phyloP scores from a whole-genome alignment of 1,140 invertebrate species.

The Theocolax elegans region DNA sequence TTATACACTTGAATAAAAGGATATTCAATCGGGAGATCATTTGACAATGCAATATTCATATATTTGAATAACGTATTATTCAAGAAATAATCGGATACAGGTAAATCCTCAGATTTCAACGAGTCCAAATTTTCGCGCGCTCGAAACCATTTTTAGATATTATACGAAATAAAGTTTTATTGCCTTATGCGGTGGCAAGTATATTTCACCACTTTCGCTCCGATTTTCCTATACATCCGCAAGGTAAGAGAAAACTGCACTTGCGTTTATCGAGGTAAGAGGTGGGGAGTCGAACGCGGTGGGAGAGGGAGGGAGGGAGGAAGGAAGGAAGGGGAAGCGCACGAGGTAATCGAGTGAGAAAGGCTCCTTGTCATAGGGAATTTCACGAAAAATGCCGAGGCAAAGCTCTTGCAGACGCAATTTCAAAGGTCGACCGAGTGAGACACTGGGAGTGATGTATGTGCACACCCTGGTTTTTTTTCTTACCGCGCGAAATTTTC shows the following conservation, averaged over 20 bases:
- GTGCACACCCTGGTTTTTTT: too few relatives aligned
- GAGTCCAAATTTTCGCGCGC: too few relatives aligned
- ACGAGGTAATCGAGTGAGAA: slow-evolving; percentile 21
- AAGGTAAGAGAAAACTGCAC: not conserved
- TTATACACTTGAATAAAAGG: too few relatives aligned
- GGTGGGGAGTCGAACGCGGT: not conserved
- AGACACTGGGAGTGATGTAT: not conserved
- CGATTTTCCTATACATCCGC: not conserved
- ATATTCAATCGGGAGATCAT: too few relatives aligned
- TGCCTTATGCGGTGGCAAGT: too few relatives aligned
- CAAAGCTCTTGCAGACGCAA: not conserved
- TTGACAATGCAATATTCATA: too few relatives aligned
- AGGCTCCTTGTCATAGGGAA: slow-evolving; percentile 7
- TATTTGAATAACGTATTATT: too few relatives aligned
- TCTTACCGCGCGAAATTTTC: too few relatives aligned
- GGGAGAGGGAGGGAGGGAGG: not conserved
- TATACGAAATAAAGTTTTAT: slow-evolving; percentile 15
- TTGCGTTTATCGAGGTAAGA: too few relatives aligned
- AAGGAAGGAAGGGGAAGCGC: not conserved
- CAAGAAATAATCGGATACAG: too few relatives aligned
- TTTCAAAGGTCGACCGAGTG: not conserved
- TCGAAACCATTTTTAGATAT: slow-evolving; percentile 12
- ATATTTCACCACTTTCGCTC: not conserved
- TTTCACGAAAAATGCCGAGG: slow-evolving; percentile 8
- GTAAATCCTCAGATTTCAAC: too few relatives aligned